These are phyloP conservation scores for Metellina segmentata DNA, from an alignment of 2,888 invertebrate species.

Conservation along the genomic window DNA sequence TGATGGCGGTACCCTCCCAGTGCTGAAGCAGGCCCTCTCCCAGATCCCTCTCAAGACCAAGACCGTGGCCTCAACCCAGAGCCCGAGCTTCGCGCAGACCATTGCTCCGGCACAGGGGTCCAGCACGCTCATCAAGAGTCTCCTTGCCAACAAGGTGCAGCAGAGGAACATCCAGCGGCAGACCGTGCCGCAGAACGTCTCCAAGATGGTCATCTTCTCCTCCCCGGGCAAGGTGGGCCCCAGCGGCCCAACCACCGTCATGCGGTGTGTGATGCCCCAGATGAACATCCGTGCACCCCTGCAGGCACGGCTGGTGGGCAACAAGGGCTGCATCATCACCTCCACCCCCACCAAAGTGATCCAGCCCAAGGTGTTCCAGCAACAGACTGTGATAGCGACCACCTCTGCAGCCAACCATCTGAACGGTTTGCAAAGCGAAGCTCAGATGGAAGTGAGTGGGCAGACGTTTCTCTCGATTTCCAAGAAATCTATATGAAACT, in stretches of 20 bases:
- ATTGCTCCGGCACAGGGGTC: slow-evolving; percentile 82
- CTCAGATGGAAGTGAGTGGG: slow-evolving; percentile 65
- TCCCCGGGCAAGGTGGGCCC: background rate
- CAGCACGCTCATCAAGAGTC: slow-evolving; percentile 94
- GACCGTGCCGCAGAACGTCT: slow-evolving; percentile 40
- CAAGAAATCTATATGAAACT: background rate
- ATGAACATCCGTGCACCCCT: slow-evolving; percentile 27
- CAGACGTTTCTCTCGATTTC: background rate
- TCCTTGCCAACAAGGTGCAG: slow-evolving; percentile 94
- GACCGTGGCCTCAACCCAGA: slow-evolving; percentile 20
- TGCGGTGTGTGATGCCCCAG: slow-evolving; percentile 46
- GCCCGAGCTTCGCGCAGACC: background rate
- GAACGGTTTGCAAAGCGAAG: slow-evolving; percentile 75
- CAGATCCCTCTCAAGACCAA: background rate
- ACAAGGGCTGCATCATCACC: slow-evolving; percentile 41
- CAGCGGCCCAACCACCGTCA: slow-evolving; percentile 13
- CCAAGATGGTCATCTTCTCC: slow-evolving; percentile 59
- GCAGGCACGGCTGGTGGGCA: slow-evolving; percentile 30
- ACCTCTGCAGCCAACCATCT: slow-evolving; percentile 58
- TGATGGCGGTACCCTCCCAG: slow-evolving; percentile 22
- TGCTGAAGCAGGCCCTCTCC: background rate
- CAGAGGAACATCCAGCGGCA: slow-evolving; percentile 69
- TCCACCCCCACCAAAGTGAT: background rate
- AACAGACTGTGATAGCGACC: slow-evolving; percentile 26
- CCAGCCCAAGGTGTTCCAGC: slow-evolving; percentile 21